Evolutionary conservation across 2,113 vertebrate genomes (phyloP), one percentile per base, ranked within the genome.

Genomic region (Megaleporinus macrocephalus): DNA sequence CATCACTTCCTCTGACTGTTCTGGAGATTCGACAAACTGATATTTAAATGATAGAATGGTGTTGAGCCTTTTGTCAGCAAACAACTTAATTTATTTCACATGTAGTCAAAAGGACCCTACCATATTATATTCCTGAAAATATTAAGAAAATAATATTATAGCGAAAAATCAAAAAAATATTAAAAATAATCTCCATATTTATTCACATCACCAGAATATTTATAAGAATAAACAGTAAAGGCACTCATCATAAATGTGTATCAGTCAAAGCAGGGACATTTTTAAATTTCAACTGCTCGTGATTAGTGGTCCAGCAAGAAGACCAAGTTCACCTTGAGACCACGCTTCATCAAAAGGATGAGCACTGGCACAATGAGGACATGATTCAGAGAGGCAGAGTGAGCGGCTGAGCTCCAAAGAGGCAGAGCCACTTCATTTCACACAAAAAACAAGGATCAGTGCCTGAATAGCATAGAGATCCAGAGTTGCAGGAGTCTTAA

Each of bases 291-390:
- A 66, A 13, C 22, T 41, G 33, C 33, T 69, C 30, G 41, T 41
- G 9, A 41, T 69, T 29, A 41, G 33, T 44, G 33, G 9, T n/a
- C 13, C 22, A 24, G 18, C 20, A 11, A 14, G 66, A 69, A 11
- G 20, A 5, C 18, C n/a, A n/a, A 36, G 63, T 11, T 69, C 30
- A 69, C 36, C 36, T 36, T 70, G 13, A 33, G 29, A 22, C 61
- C 66, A 11, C 14, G 29, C 65, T 12, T 68, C 20, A 68, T 68
- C 16, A 68, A 44, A 24, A 44, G 15, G 30, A 81, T 81, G 18
- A 41, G 49, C 24, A 14, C n/a, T 81, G 79, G 65, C 72, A 81
- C 72, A 75, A 55, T 75, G 66, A 44, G 66, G 33, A 70, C 33
- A 70, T 12, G 33, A 41, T n/a, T 44, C 22, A 70, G 36, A n/a